Base-by-base conservation (phyloP, 2,797 vertebrate species). In the Lateolabrax maculatus region DNA sequence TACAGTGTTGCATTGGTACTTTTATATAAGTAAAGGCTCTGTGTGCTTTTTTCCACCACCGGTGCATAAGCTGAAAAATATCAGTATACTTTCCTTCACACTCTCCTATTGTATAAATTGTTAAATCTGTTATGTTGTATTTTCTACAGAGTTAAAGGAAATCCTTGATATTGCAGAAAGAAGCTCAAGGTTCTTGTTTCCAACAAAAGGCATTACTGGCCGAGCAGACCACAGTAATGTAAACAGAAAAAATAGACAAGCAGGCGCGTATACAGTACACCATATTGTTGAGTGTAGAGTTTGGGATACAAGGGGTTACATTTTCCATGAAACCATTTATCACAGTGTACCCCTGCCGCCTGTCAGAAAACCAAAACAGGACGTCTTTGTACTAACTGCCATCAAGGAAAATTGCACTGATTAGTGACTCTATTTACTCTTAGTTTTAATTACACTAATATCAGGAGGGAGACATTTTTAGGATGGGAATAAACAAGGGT, bases 361-460 rank as follows among this genome's bases (percentile, higher is more conserved):
- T 58, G 37, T 81, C 60, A 68, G 66, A 72, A 65, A 49, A 56
- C 29, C 43, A 36, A 46, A 70, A 56, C 11, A 70, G 53, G 56
- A 44, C 34, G 60, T 44, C 48, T 86, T 77, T 83, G 48, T 75
- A 73, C 44, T 15, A 46, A 62, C 66, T 65, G 46, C 29, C 62
- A 81, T 60, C 41, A 44, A 68, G 67, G 62, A 55, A 87, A 83
- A 81, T 44, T 66, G 75, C 61, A 48, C 86, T 86, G 87, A 92
- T 87, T 91, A 85, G 76, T 31, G 66, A 67, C 74, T 79, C 71
- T 84, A 70, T 81, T 88, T 88, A 73, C 64, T 67, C 68, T 16
- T 67, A 48, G 49, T 78, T 82, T 87, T 92, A 91, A 92, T 90
- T 83, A 84, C 77, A 80, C 76, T 85, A 78, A 87, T 90, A 88